These are phyloP conservation scores for Haemorhous mexicanus DNA, from an alignment of 2,113 vertebrate genomes.

Conservation along the genomic window DNA sequence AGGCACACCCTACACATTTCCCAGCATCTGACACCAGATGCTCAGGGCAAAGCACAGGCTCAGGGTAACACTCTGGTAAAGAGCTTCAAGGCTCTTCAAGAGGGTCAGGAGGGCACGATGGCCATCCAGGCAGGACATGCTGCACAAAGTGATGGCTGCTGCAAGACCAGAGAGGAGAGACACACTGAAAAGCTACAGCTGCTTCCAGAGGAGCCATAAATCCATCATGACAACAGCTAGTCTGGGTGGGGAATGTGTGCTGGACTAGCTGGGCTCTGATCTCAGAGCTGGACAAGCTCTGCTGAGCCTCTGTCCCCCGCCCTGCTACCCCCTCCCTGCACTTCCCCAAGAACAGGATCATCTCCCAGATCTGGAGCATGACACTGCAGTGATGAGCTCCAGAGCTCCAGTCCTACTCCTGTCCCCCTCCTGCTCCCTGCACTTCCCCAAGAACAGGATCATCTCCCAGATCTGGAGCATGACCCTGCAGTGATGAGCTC, in stretches of 20 bases:
- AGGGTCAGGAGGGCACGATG: rapidly evolving
- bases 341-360: rapidly evolving
- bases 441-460: neutral
- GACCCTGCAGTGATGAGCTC: too few relatives aligned
- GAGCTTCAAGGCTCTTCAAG: neutral
- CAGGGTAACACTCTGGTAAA: rapidly evolving
- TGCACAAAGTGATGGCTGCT: neutral
- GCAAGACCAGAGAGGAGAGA: neutral
- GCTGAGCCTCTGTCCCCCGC: rapidly evolving
- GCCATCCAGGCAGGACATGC: neutral
- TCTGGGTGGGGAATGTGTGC: neutral
- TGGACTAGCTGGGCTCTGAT: neutral
- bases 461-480: neutral
- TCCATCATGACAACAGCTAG: neutral
- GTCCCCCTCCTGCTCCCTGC: too few relatives aligned
- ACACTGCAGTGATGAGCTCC: neutral
- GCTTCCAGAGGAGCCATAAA: neutral
- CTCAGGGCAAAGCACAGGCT: neutral
- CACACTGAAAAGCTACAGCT: neutral
- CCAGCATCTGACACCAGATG: neutral
- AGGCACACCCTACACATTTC: neutral
- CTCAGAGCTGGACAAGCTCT: neutral
- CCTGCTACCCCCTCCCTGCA: neutral
- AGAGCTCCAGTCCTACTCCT: neutral
- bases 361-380: neutral